Conservation (phyloP, 2,888 invertebrate species). For the Cosmorhoe ocellata region DNA sequence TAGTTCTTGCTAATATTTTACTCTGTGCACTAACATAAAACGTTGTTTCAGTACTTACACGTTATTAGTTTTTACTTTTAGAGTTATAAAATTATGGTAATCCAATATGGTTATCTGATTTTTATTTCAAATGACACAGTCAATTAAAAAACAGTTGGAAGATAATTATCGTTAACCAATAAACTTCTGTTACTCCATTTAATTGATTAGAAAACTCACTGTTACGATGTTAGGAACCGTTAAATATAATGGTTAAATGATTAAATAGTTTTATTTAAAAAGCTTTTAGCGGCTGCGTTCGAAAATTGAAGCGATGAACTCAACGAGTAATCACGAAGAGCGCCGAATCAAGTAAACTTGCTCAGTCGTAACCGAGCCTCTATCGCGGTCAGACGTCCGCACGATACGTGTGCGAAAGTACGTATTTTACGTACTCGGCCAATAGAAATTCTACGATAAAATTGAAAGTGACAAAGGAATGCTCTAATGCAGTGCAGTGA, state of each 20-base stretch:
- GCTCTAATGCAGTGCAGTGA: constrained; percentile 17
- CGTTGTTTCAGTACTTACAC: too few relatives aligned
- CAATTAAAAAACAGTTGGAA: constrained; percentile 3
- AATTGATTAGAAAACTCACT: constrained; percentile 1
- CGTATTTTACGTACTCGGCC: constrained; percentile 16
- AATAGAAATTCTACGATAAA: constrained; percentile 13
- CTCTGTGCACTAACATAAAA: too few relatives aligned
- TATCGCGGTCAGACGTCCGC: constrained; percentile 44
- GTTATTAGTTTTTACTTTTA: too few relatives aligned
- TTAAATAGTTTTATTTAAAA: constrained; percentile 45
- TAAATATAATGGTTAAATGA: constrained; percentile 19
- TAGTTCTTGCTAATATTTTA: too few relatives aligned
- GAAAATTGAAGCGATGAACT: constrained; percentile 64
- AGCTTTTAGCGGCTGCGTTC: constrained; percentile 63
- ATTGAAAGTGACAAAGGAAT: constrained; percentile 4
- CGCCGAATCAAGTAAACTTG: constrained; percentile 44
- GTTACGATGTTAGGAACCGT: not conserved
- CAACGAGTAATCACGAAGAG: constrained; percentile 49
- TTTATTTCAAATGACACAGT: not conserved
- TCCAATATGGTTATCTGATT: too few relatives aligned
- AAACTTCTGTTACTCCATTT: not conserved
- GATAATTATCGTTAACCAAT: not conserved
- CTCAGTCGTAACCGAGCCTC: constrained; percentile 58
- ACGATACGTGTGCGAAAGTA: constrained; percentile 17
- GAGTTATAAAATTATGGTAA: too few relatives aligned